Percentiles rank a stretch among this genome's conserved stretches.
phyloP scores from a whole-genome alignment of 1,140 invertebrate species.

The Delia radicum region DNA sequence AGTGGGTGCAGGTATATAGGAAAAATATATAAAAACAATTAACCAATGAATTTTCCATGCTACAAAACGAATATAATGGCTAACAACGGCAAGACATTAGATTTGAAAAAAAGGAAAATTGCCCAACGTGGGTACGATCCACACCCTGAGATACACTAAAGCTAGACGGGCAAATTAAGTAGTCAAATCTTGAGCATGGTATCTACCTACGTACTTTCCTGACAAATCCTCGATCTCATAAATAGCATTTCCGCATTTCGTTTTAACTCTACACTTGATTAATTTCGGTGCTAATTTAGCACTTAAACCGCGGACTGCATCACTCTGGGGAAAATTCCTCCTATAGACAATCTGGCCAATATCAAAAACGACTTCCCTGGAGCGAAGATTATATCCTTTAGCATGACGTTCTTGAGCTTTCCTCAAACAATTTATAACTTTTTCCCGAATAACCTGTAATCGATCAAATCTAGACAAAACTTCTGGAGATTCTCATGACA shows the following conservation, averaged over 20 bases:
- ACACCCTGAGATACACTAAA: not conserved
- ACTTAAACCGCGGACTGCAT: not conserved
- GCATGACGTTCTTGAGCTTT: not conserved
- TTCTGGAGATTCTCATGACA: not conserved
- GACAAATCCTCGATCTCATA: not conserved
- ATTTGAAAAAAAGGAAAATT: too few species aligned
- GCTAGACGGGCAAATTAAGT: not conserved
- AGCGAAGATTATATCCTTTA: not conserved
- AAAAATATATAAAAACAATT: too few species aligned
- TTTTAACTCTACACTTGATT: not conserved
- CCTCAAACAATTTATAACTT: not conserved
- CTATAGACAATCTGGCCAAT: not conserved
- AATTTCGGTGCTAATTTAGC: not conserved
- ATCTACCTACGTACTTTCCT: not conserved
- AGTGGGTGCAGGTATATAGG: too few species aligned
- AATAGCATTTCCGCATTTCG: not conserved
- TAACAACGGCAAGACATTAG: too few species aligned
- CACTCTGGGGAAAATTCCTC: conserved; percentile 7
- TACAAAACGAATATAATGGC: too few species aligned
- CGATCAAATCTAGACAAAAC: not conserved
- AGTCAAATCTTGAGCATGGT: not conserved
- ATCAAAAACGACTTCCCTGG: not conserved
- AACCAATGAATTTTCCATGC: too few species aligned
- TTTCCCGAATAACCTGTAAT: not conserved
- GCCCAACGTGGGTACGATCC: not conserved